phyloP scores from a whole-genome alignment of 2,113 vertebrate species.

The Harpagus bidentatus region DNA sequence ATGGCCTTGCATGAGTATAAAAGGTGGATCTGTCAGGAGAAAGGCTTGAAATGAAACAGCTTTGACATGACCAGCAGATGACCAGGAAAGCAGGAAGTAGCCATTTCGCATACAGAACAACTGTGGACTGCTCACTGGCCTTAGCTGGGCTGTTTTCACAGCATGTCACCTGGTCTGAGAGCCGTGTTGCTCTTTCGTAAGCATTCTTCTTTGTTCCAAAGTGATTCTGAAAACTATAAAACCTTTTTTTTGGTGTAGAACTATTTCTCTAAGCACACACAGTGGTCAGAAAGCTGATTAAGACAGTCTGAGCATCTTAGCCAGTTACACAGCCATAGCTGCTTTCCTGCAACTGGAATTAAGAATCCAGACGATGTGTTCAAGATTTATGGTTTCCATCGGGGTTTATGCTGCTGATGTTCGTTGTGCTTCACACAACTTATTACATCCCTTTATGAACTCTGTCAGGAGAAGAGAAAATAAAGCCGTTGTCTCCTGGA shows the following conservation, averaged over 20 bases:
- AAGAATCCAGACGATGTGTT: not conserved
- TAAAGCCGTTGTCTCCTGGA: slow-evolving; percentile 9
- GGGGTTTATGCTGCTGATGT: not conserved
- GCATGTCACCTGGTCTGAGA: not conserved
- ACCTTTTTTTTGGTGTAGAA: not conserved
- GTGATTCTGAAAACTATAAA: not conserved
- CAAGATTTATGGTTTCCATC: not conserved
- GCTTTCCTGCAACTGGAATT: not conserved
- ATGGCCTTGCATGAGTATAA: not conserved
- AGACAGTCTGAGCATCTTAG: not conserved
- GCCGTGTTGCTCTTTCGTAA: not conserved
- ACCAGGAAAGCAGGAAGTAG: not conserved
- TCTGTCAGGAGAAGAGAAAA: not conserved
- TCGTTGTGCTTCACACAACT: not conserved
- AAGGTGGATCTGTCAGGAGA: not conserved
- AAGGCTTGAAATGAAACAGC: not conserved
- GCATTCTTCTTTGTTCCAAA: rapidly evolving
- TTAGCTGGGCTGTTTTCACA: not conserved
- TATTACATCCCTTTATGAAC: not conserved
- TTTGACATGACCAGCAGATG: not conserved
- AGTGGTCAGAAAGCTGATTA: not conserved
- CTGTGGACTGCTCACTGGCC: not conserved
- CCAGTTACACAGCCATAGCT: not conserved
- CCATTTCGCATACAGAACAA: not conserved
- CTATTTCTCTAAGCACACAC: not conserved